These are phyloP conservation scores for Eidolon dupreanum DNA, from an alignment of 2,797 vertebrate species.

Conservation along the genomic window DNA sequence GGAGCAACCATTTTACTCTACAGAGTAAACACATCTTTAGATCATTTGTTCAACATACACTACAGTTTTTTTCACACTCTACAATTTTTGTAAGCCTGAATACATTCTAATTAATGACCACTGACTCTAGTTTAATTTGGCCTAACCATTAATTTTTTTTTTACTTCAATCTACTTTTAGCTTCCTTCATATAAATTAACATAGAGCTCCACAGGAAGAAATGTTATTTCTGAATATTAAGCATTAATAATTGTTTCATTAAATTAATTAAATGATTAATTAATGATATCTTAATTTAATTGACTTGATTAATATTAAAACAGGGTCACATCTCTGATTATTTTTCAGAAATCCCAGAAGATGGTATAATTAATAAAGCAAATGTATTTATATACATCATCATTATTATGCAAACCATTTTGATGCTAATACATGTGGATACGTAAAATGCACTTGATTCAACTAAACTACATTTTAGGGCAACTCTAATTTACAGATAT, in stretches of 20 bases:
- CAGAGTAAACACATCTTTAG: neutral
- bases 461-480: neutral
- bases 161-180: neutral
- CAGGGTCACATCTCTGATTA: neutral
- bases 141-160: neutral
- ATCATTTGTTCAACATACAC: neutral
- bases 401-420: neutral
- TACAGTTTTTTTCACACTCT: too few relatives aligned
- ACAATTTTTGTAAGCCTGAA: neutral
- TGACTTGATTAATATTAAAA: neutral
- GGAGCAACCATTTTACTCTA: too few relatives aligned
- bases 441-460: neutral
- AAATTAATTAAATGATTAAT: neutral
- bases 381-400: neutral
- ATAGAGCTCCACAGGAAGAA: neutral
- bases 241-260: neutral
- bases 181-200: neutral
- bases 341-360: neutral
- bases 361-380: neutral
- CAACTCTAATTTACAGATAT: neutral
- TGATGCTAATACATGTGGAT: neutral
- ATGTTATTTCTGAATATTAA: neutral
- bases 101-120: neutral
- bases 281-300: neutral
- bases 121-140: neutral